Conservation (phyloP, 2,113 vertebrate genomes). For the Onychostruthus taczanowskii region DNA sequence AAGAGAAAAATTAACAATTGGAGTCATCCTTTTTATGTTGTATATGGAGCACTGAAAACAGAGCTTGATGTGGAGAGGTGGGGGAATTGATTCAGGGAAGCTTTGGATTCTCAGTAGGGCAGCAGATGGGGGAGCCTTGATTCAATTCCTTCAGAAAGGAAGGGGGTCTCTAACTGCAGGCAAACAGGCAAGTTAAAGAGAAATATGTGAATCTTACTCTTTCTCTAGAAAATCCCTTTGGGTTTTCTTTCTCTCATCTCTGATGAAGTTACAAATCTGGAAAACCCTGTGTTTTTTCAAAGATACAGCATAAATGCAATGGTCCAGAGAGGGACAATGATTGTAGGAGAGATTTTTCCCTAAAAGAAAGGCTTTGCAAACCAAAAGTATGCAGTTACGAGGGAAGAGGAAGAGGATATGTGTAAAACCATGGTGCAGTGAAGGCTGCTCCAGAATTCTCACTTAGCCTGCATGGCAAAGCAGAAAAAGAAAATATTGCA, state of each 20-base stretch:
- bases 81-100: background rate
- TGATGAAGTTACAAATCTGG: background rate
- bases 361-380: background rate
- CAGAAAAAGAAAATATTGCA: background rate
- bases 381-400: background rate
- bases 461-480: background rate
- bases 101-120: background rate
- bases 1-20: background rate
- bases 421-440: background rate
- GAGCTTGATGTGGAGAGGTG: background rate
- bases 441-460: background rate
- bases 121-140: background rate
- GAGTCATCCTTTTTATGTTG: background rate
- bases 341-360: background rate
- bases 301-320: background rate
- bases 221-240: background rate
- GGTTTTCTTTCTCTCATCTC: background rate
- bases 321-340: background rate
- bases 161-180: background rate
- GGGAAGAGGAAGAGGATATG: background rate
- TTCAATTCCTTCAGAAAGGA: background rate
- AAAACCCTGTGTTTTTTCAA: background rate
- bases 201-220: background rate
- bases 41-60: background rate
- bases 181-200: fast-evolving